Conservation (phyloP, 2,113 vertebrate genomes). For the Lagopus muta region DNA sequence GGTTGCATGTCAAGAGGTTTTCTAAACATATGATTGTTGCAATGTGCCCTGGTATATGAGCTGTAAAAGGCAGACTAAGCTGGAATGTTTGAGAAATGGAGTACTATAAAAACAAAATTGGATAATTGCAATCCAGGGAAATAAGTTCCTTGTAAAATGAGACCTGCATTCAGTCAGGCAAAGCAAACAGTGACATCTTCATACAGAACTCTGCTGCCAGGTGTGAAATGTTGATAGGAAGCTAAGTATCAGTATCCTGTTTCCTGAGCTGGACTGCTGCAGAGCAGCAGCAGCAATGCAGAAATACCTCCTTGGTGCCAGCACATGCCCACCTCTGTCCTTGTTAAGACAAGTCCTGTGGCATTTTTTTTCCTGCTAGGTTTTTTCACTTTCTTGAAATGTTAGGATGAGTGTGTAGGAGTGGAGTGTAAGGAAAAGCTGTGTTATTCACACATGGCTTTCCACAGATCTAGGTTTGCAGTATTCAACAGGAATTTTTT, state of each 20-base stretch:
- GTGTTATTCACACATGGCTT: neutral
- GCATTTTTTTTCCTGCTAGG: neutral
- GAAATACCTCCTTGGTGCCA: neutral
- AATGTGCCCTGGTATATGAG: neutral
- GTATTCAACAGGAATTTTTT: neutral
- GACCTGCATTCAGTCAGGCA: neutral
- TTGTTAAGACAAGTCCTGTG: neutral
- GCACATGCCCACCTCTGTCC: rapidly evolving
- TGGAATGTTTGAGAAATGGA: neutral
- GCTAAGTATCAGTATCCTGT: neutral
- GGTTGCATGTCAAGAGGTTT: neutral
- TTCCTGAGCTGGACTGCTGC: neutral
- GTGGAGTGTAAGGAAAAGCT: neutral
- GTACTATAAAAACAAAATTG: neutral
- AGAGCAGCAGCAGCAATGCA: neutral
- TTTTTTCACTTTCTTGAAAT: neutral
- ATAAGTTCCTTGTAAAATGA: neutral
- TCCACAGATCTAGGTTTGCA: neutral
- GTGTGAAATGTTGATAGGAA: rapidly evolving
- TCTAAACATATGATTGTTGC: neutral
- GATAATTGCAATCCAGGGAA: neutral
- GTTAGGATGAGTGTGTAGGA: neutral
- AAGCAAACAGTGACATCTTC: neutral
- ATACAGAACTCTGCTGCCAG: neutral
- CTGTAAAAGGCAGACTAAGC: neutral